phyloP scores from a whole-genome alignment of 2,797 vertebrate species.

The Pangasius macronema region DNA sequence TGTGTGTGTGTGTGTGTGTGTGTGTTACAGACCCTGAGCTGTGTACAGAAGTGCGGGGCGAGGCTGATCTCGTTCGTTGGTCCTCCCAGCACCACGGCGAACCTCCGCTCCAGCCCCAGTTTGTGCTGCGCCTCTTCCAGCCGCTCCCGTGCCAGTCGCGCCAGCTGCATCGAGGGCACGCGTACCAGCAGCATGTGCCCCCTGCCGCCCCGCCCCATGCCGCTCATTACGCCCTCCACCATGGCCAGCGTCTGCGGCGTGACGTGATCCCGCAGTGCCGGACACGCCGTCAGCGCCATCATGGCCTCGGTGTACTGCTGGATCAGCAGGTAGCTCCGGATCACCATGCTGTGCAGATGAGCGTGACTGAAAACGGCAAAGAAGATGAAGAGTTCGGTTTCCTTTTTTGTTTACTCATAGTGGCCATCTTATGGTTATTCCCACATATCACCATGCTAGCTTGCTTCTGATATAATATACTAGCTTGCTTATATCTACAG shows the following conservation, averaged over 20 bases:
- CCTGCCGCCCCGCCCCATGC: constrained; percentile 78
- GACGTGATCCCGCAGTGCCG: constrained; percentile 89
- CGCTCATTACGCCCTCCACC: constrained; percentile 91
- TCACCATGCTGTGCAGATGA: constrained; percentile 96
- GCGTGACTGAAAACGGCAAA: constrained; percentile 81
- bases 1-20: not conserved
- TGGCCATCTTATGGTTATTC: not conserved
- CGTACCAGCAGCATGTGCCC: constrained; percentile 96
- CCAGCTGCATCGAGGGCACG: constrained; percentile 94
- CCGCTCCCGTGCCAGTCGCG: constrained; percentile 92
- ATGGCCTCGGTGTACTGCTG: constrained; percentile 98
- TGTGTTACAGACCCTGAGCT: constrained; percentile 79
- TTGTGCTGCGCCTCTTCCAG: constrained; percentile 93
- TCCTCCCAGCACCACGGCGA: constrained; percentile 92
- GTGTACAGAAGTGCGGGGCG: constrained; percentile 80
- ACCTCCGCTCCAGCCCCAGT: constrained; percentile 90
- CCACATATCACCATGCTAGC: not conserved
- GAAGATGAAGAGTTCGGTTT: not conserved
- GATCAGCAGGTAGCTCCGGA: constrained; percentile 97
- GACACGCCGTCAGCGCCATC: constrained; percentile 91
- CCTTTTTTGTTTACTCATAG: not conserved
- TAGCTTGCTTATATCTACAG: not conserved
- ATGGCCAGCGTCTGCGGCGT: constrained; percentile 95
- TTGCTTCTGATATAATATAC: not conserved
- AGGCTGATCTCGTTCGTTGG: constrained; percentile 87